These are phyloP conservation scores for Scaptomyza hsui DNA, from an alignment of 1,140 invertebrate species.

Conservation along the genomic window DNA sequence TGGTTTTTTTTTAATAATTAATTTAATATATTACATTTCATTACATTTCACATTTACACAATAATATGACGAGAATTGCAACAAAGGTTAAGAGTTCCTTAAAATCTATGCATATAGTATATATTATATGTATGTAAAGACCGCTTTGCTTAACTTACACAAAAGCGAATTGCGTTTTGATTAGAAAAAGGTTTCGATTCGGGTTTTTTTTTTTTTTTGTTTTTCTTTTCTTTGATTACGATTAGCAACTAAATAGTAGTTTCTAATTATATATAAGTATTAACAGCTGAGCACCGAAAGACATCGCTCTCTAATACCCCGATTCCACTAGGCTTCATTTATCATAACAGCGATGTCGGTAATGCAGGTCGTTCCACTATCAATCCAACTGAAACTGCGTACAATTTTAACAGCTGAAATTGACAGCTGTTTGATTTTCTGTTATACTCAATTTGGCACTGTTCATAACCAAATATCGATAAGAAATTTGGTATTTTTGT, in stretches of 20 bases:
- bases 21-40: no score
- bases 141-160: conserved; percentile 11
- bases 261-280: conserved; percentile 32
- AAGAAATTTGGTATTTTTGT: no score
- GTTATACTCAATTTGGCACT: no score
- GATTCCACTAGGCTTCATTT: no score
- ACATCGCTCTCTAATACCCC: not conserved
- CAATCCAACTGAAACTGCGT: no score
- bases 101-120: conserved; percentile 19
- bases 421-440: no score
- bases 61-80: conserved; percentile 83
- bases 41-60: conserved; percentile 78
- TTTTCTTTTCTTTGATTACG: no score
- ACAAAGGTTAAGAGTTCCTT: conserved; percentile 70
- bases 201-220: conserved; percentile 45
- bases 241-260: conserved; percentile 60
- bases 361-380: no score
- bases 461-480: no score
- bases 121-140: conserved; percentile 13
- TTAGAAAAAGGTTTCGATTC: conserved; percentile 70
- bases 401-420: no score
- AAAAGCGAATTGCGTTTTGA: conserved; percentile 39
- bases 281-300: conserved; percentile 45
- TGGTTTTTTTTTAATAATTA: no score
- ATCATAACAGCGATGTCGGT: no score